Evolutionary conservation across 1,140 invertebrate species (phyloP).

Genomic region (Melanaphis sacchari): DNA sequence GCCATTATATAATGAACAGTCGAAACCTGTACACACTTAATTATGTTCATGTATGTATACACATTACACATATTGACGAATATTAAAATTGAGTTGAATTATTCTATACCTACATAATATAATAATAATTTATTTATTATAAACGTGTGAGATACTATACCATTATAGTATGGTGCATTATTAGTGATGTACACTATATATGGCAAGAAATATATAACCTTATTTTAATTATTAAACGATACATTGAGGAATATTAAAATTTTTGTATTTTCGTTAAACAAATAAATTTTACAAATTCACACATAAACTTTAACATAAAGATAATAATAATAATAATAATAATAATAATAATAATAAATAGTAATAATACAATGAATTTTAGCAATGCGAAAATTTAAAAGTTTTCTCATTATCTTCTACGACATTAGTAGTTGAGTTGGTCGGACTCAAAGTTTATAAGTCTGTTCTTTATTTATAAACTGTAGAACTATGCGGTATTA

Average conservation of each 20-base stretch:
- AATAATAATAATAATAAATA: not conserved
- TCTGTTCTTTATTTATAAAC: not conserved
- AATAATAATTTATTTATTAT: too few species aligned
- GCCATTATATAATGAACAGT: not conserved
- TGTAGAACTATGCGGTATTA: not conserved
- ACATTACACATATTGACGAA: not conserved
- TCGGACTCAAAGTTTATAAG: not conserved
- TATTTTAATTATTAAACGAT: not conserved
- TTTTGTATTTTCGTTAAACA: not conserved
- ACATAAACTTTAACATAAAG: not conserved
- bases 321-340: not conserved
- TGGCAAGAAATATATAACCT: not conserved
- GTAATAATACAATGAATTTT: not conserved
- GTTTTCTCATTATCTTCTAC: slow-evolving; percentile 24
- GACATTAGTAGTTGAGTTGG: not conserved
- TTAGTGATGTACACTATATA: not conserved
- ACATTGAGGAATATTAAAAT: not conserved
- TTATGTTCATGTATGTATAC: not conserved
- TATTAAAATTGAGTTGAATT: not conserved
- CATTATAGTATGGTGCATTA: too few species aligned
- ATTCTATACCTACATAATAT: not conserved
- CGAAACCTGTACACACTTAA: not conserved
- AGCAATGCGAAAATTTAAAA: not conserved
- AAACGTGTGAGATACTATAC: too few species aligned
- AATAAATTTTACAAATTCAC: not conserved